A percentile compares a stretch with the other conserved stretches of the same genome.
phyloP scores from a whole-genome alignment of 2,797 vertebrate species.

The Chelmon rostratus region DNA sequence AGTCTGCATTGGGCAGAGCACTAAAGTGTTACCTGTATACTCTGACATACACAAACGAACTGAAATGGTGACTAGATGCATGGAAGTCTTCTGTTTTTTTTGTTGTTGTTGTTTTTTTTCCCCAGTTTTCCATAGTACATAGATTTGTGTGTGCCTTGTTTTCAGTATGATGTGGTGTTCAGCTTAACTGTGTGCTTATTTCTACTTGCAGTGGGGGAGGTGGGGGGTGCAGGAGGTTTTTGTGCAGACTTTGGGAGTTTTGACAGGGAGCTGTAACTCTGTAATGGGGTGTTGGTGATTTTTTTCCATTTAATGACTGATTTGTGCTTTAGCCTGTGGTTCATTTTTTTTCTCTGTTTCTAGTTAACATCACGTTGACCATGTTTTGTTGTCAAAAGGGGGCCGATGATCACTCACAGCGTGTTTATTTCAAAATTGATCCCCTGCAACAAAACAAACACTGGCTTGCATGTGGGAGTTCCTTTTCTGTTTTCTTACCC shows the following conservation, averaged over 20 bases:
- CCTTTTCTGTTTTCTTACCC: slow-evolving; percentile 70
- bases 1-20: slow-evolving; percentile 94
- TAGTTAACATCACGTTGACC: slow-evolving; percentile 78
- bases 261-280: slow-evolving; percentile 83
- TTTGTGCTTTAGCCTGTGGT: slow-evolving; percentile 88
- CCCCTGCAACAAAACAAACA: slow-evolving; percentile 85
- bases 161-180: slow-evolving; percentile 98
- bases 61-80: slow-evolving; percentile 99
- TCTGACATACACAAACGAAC: slow-evolving; percentile 95
- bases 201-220: slow-evolving; percentile 89
- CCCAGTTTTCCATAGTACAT: slow-evolving; percentile 90
- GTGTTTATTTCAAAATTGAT: slow-evolving; percentile 66
- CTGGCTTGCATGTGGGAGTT: slow-evolving; percentile 84
- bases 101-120: slow-evolving; percentile 38
- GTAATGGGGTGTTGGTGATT: slow-evolving; percentile 79
- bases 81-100: slow-evolving; percentile 89
- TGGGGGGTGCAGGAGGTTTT: slow-evolving; percentile 71
- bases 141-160: slow-evolving; percentile 94
- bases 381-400: slow-evolving; percentile 84
- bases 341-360: slow-evolving; percentile 55
- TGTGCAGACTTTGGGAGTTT: slow-evolving; percentile 85
- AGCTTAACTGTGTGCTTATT: slow-evolving; percentile 99
- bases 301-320: slow-evolving; percentile 87
- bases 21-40: slow-evolving; percentile 95
- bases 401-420: slow-evolving; percentile 65